Percentiles rank a stretch among this genome's conserved stretches.
Conservation (phyloP, 2,113 vertebrate genomes). For the Scophthalmus maximus region DNA sequence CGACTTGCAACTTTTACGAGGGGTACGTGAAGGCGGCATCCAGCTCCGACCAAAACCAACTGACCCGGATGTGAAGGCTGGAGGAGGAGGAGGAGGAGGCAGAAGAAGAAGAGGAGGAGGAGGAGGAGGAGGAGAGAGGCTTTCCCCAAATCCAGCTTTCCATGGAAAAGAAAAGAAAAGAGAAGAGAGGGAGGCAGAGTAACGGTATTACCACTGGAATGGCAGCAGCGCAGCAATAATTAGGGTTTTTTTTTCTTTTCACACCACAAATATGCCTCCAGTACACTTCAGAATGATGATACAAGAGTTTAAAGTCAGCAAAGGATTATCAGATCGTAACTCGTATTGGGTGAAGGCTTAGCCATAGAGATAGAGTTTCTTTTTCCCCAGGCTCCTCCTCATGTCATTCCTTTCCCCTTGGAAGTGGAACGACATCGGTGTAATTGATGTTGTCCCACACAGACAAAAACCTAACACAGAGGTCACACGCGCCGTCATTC, state of each 20-base stretch:
- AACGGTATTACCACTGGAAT: conserved; percentile 59
- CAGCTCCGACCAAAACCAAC: conserved; percentile 61
- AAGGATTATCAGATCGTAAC: too few species aligned
- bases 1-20: conserved; percentile 29
- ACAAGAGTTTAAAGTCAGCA: too few species aligned
- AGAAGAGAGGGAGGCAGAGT: conserved; percentile 28
- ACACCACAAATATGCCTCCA: conserved; percentile 34
- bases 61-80: conserved; percentile 85
- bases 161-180: conserved; percentile 61
- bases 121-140: conserved; percentile 33
- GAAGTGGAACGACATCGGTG: conserved; percentile 5
- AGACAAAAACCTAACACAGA: too few species aligned
- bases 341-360: too few species aligned
- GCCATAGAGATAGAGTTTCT: too few species aligned
- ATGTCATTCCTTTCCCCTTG: conserved; percentile 9
- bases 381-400: background rate
- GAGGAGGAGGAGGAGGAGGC: conserved; percentile 60
- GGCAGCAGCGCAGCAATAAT: conserved; percentile 39
- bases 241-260: background rate
- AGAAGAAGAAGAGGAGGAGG: conserved; percentile 33
- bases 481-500: too few species aligned
- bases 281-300: background rate
- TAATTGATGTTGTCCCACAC: background rate
- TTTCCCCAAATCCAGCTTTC: conserved; percentile 77
- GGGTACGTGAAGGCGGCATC: conserved; percentile 59